A percentile compares a stretch with the other conserved stretches of the same genome.
Evolutionary conservation across 2,113 vertebrate genomes (phyloP).

Genomic region (Pyxicephalus adspersus): DNA sequence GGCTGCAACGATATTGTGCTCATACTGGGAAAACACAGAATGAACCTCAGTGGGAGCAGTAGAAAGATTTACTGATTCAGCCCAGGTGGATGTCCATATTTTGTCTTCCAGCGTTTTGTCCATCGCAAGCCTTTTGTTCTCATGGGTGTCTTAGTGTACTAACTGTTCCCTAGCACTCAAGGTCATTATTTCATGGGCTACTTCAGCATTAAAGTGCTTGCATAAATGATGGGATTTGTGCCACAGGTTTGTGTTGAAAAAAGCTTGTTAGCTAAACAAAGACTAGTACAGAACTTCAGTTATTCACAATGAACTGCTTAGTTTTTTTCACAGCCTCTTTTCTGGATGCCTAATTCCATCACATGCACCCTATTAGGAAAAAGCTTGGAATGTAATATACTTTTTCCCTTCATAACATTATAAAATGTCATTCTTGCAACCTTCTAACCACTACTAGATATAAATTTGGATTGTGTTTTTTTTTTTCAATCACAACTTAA

Average conservation of each 20-base stretch:
- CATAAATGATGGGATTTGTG: conserved; percentile 66
- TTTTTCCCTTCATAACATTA: not conserved
- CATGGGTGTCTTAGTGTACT: not conserved
- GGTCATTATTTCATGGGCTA: conserved; percentile 49
- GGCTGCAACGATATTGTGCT: conserved; percentile 91
- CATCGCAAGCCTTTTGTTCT: conserved; percentile 55
- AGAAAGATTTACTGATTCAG: conserved; percentile 67
- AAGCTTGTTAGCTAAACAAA: conserved; percentile 73
- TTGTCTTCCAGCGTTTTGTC: conserved; percentile 49
- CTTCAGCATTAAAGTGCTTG: conserved; percentile 65
- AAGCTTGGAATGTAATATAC: not conserved
- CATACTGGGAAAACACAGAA: conserved; percentile 81
- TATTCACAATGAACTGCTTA: conserved; percentile 63
- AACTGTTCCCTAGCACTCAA: conserved; percentile 26
- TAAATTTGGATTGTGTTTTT: not conserved
- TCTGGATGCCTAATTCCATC: conserved; percentile 69
- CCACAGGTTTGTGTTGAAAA: conserved; percentile 60
- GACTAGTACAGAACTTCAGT: conserved; percentile 61
- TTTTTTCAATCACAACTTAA: not conserved
- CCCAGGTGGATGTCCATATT: conserved; percentile 64
- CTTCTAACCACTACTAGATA: too few relatives aligned
- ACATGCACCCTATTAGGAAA: conserved; percentile 59
- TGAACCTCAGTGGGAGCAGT: conserved; percentile 63
- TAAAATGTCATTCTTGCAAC: too few relatives aligned
- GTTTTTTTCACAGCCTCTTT: conserved; percentile 59